Percentiles rank a stretch among this genome's conserved stretches.
phyloP scores from a whole-genome alignment of 2,113 vertebrate genomes.

The Malurus alboscapulatus region DNA sequence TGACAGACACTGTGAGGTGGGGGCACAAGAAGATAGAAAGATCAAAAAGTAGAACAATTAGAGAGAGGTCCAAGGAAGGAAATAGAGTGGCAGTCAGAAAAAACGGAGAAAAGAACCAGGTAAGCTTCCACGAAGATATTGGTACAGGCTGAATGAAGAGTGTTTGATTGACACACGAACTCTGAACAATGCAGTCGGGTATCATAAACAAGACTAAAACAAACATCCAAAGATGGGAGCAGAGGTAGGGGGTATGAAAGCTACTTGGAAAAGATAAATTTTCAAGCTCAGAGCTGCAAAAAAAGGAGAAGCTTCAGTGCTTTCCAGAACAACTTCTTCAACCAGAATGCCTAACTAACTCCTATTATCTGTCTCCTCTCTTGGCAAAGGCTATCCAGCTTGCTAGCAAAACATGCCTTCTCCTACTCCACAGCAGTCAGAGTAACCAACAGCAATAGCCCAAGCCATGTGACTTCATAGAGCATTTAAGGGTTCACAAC shows the following conservation, averaged over 20 bases:
- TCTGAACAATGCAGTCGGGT: background rate
- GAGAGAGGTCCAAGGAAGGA: background rate
- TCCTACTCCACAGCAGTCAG: background rate
- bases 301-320: background rate
- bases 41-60: background rate
- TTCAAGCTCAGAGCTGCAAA: background rate
- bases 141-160: background rate
- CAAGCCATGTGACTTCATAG: accelerated
- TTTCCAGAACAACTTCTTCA: background rate
- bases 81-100: background rate
- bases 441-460: background rate
- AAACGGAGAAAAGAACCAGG: background rate
- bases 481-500: background rate
- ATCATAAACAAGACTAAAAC: background rate
- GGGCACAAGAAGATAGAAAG: background rate
- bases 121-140: background rate
- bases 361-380: background rate
- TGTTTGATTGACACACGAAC: background rate
- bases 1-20: background rate
- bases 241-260: accelerated
- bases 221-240: background rate
- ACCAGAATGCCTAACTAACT: background rate
- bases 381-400: background rate
- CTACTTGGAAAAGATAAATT: background rate
- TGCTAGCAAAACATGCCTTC: background rate